Conservation (phyloP, 2,797 vertebrate species). For the Paratrypauchen microcephalus region DNA sequence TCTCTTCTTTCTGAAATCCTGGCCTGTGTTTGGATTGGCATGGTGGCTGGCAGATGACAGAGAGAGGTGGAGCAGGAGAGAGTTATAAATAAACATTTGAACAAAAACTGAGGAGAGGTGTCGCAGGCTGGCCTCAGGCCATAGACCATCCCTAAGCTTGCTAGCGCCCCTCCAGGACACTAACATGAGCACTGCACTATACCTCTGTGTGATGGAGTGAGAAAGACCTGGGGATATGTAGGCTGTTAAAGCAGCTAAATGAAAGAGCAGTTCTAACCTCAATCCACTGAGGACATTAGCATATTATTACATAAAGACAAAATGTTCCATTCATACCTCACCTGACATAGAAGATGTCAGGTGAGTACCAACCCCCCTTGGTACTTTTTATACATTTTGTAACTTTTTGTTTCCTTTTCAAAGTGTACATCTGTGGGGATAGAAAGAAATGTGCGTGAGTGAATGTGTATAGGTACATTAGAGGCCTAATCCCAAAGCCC, state of each 20-base stretch:
- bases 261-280: slow-evolving; percentile 35
- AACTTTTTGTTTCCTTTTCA: no score
- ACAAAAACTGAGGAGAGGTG: slow-evolving; percentile 82
- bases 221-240: slow-evolving; percentile 38
- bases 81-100: slow-evolving; percentile 86
- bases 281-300: slow-evolving; percentile 35
- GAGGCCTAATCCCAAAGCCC: no score
- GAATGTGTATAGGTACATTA: no score
- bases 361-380: background rate
- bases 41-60: slow-evolving; percentile 75
- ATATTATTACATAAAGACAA: slow-evolving; percentile 51
- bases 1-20: slow-evolving; percentile 81
- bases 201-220: slow-evolving; percentile 65
- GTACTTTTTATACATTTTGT: no score
- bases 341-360: slow-evolving; percentile 8
- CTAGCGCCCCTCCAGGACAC: slow-evolving; percentile 79
- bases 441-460: no score
- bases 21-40: slow-evolving; percentile 88
- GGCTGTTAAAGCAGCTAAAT: slow-evolving; percentile 48
- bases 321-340: slow-evolving; percentile 39
- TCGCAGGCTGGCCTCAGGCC: slow-evolving; percentile 69
- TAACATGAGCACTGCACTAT: slow-evolving; percentile 83
- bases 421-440: no score
- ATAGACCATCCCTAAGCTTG: slow-evolving; percentile 70
- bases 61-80: slow-evolving; percentile 73